Evolutionary conservation across 2,888 invertebrate genomes (phyloP).

Genomic region (Drosophila falleni): DNA sequence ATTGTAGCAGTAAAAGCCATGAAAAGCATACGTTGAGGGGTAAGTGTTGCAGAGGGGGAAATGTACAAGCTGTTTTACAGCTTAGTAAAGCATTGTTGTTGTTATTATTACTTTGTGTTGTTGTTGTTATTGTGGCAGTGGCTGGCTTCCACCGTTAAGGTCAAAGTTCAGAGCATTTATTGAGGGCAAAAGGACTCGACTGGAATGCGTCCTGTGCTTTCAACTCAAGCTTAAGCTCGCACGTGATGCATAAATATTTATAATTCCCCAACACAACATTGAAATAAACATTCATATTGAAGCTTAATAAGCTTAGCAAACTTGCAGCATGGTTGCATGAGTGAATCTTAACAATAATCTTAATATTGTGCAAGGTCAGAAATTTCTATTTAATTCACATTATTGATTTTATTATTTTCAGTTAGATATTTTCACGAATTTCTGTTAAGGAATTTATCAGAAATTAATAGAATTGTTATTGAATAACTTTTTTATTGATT

Average conservation of each 20-base stretch:
- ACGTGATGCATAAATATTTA: conserved; percentile 54
- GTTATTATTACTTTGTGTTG: conserved; percentile 2
- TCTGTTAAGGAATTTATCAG: background rate
- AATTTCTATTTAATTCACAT: background rate
- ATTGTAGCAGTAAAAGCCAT: conserved; percentile 46
- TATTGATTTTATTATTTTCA: background rate
- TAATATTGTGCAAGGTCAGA: background rate
- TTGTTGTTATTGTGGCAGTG: conserved; percentile 24
- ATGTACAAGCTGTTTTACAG: conserved; percentile 64
- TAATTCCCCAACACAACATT: conserved; percentile 29
- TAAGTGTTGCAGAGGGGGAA: background rate
- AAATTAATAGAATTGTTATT: background rate
- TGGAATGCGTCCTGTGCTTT: conserved; percentile 28
- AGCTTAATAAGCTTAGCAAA: conserved; percentile 31
- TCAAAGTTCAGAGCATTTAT: conserved; percentile 67
- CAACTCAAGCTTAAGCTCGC: conserved; percentile 27
- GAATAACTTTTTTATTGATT: background rate
- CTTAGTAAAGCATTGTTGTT: conserved; percentile 48
- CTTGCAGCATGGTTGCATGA: background rate
- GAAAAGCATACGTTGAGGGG: conserved; percentile 29
- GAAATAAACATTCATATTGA: conserved; percentile 30
- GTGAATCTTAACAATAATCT: background rate
- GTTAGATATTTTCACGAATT: background rate
- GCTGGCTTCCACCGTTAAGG: conserved; percentile 46
- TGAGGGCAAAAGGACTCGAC: conserved; percentile 15